These are phyloP conservation scores for Amphiprion percula DNA, from an alignment of 2,113 vertebrate genomes.

Conservation along the genomic window DNA sequence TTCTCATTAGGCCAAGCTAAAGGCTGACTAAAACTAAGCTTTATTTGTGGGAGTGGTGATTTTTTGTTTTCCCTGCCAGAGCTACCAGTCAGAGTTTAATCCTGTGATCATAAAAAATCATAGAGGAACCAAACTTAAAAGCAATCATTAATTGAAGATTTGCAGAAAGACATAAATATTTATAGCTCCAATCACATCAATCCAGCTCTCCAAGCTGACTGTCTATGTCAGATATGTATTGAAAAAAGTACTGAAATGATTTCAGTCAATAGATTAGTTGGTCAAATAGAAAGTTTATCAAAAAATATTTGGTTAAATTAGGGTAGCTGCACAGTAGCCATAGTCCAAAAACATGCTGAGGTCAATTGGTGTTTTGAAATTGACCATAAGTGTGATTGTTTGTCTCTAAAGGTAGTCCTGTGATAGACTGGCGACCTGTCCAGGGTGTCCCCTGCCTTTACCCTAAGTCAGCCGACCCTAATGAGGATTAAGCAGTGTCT, in stretches of 20 bases:
- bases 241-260: constrained; percentile 1
- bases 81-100: constrained; percentile 11
- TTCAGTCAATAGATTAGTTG: background rate
- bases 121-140: constrained; percentile 21
- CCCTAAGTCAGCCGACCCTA: too few species aligned
- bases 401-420: too few species aligned
- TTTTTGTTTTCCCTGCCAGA: constrained; percentile 36
- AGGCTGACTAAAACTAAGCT: constrained; percentile 45
- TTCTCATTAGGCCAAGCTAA: constrained; percentile 63
- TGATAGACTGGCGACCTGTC: too few species aligned
- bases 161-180: constrained; percentile 13
- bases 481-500: too few species aligned
- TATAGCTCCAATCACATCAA: background rate
- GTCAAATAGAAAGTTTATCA: constrained; percentile 3
- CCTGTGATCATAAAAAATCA: constrained; percentile 21
- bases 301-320: constrained; percentile 6
- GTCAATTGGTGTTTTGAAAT: too few species aligned
- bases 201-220: background rate
- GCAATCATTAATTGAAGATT: constrained; percentile 18
- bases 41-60: constrained; percentile 25
- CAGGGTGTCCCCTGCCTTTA: too few species aligned
- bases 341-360: too few species aligned
- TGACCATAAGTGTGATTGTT: too few species aligned
- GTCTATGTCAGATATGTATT: background rate
- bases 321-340: too few species aligned